Percentiles rank a stretch among this genome's conserved stretches.
phyloP scores from a whole-genome alignment of 2,113 vertebrate species.

The Channa argus region DNA sequence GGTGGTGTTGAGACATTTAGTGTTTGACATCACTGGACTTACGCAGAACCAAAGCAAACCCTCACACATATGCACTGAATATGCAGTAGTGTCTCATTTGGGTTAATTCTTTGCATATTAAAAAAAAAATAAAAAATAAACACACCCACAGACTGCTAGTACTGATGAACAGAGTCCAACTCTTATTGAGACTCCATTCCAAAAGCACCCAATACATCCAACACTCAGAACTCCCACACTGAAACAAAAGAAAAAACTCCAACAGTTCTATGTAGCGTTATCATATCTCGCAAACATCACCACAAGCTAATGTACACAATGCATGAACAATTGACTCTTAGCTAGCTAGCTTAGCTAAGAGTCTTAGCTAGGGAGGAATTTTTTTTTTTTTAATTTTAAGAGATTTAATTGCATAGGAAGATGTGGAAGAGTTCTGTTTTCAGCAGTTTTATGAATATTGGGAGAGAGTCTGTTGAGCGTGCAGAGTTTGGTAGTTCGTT shows the following conservation, averaged over 20 bases:
- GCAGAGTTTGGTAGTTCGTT: no score
- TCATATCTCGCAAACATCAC: background rate
- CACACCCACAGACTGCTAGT: slow-evolving; percentile 44
- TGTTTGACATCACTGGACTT: slow-evolving; percentile 3
- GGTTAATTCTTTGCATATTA: slow-evolving; percentile 33
- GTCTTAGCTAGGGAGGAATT: no score
- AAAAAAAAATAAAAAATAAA: no score
- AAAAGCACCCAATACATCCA: slow-evolving; percentile 32
- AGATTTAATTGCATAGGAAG: no score
- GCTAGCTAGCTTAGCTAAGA: no score
- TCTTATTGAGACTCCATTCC: slow-evolving; percentile 12
- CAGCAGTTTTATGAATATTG: no score
- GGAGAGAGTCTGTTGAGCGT: no score
- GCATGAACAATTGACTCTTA: no score
- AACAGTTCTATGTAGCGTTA: slow-evolving; percentile 5
- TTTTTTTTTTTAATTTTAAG: no score
- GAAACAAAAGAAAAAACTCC: background rate
- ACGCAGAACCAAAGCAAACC: slow-evolving; percentile 1
- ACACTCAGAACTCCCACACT: slow-evolving; percentile 48
- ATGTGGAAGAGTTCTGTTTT: no score
- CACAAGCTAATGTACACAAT: background rate
- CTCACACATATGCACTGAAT: slow-evolving; percentile 1
- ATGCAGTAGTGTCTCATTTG: slow-evolving; percentile 6
- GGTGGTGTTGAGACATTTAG: background rate
- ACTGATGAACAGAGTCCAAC: slow-evolving; percentile 37